phyloP scores from a whole-genome alignment of 2,888 invertebrate genomes.

The Odontocolon sp. region DNA sequence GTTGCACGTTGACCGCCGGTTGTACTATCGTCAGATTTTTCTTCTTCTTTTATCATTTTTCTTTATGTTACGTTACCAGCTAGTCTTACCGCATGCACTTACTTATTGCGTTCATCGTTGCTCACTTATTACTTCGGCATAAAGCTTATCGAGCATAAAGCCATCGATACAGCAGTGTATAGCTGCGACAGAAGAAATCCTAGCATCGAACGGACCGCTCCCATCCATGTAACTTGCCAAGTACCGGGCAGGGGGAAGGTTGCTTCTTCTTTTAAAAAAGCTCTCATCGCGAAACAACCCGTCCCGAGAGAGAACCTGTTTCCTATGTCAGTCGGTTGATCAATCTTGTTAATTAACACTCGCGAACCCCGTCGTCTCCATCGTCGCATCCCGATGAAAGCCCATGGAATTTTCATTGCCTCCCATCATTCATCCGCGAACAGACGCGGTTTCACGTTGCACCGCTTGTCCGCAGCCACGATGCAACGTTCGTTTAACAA shows the following conservation, averaged over 20 bases:
- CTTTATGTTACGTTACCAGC: background rate
- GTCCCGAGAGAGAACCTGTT: slow-evolving; percentile 68
- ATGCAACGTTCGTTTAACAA: slow-evolving; percentile 34
- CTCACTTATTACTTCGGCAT: slow-evolving; percentile 55
- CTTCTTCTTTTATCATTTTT: slow-evolving; percentile 25
- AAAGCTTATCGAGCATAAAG: too few species aligned
- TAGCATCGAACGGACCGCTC: slow-evolving; percentile 43
- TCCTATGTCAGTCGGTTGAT: slow-evolving; percentile 72
- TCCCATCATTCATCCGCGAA: slow-evolving; percentile 69
- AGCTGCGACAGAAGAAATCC: slow-evolving; percentile 55
- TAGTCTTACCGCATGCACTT: slow-evolving; percentile 10
- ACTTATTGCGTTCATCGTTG: slow-evolving; percentile 5
- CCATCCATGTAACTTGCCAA: slow-evolving; percentile 21
- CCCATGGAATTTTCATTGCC: slow-evolving; percentile 68
- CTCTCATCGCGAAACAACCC: slow-evolving; percentile 45
- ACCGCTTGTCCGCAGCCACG: background rate
- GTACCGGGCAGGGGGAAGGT: background rate
- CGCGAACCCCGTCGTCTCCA: slow-evolving; percentile 60
- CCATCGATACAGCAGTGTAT: slow-evolving; percentile 50
- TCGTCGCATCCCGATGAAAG: slow-evolving; percentile 58
- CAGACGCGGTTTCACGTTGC: slow-evolving; percentile 28
- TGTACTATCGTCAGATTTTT: slow-evolving; percentile 43
- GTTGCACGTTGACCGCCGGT: slow-evolving; percentile 16
- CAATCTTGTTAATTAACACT: slow-evolving; percentile 79
- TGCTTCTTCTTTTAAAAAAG: slow-evolving; percentile 47